A percentile compares a stretch with the other conserved stretches of the same genome.
phyloP scores from a whole-genome alignment of 53 echinoderm and acorn worm species.

The Temnopleurus reevesii region DNA sequence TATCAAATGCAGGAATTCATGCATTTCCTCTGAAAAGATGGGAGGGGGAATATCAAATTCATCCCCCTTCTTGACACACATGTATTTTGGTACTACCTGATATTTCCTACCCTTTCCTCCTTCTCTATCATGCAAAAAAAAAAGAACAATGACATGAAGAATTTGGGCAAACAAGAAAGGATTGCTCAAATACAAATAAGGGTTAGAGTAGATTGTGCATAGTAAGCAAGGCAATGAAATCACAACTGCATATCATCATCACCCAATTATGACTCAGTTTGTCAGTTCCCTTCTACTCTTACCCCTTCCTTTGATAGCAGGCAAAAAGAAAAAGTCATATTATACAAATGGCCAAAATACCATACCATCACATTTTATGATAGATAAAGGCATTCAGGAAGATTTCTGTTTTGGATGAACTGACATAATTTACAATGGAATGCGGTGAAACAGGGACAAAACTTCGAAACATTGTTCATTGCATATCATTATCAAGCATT shows the following conservation, averaged over 20 bases:
- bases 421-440: no score
- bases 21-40: no score
- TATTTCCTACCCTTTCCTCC: not conserved
- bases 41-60: no score
- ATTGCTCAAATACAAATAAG: not conserved
- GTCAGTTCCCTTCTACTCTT: slow-evolving; percentile 19
- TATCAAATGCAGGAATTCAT: not conserved
- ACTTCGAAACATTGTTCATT: no score
- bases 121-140: no score
- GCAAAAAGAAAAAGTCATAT: not conserved
- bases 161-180: not conserved
- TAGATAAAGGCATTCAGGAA: no score
- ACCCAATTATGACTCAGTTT: slow-evolving; percentile 4
- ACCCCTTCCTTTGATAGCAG: not conserved
- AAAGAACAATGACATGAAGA: not conserved
- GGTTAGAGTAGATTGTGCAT: not conserved
- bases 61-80: not conserved
- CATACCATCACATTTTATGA: no score
- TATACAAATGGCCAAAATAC: not conserved
- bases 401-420: no score
- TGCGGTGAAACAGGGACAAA: no score
- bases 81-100: not conserved
- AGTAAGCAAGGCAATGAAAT: not conserved
- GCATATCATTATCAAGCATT: no score
- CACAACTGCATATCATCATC: not conserved